phyloP scores from a whole-genome alignment of 2,113 vertebrate genomes.

The Psittacula cyanocephala region DNA sequence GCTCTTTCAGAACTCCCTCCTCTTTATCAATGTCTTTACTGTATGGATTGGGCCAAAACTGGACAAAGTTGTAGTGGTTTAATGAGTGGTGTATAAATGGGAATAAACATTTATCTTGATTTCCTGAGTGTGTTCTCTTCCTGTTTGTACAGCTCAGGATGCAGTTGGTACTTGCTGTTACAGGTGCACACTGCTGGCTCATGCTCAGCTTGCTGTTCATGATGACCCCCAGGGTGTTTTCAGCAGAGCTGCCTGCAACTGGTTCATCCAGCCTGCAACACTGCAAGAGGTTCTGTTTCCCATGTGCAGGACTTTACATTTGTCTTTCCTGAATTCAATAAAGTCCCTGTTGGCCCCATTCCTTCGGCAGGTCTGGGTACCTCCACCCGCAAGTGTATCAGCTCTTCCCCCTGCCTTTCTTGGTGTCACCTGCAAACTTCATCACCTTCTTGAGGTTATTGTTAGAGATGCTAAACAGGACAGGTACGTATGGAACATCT shows the following conservation, averaged over 20 bases:
- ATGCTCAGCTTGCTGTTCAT: not conserved
- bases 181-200: not conserved
- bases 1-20: not conserved
- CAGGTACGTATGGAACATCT: not conserved
- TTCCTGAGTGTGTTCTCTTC: not conserved
- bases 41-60: not conserved
- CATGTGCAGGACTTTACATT: not conserved
- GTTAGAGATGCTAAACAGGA: not conserved
- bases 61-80: not conserved
- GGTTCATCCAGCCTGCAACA: not conserved
- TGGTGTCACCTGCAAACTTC: not conserved
- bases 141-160: not conserved
- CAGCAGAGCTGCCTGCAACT: not conserved
- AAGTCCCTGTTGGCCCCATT: not conserved
- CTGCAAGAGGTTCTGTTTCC: not conserved
- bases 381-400: not conserved
- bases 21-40: not conserved
- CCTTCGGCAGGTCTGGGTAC: not conserved
- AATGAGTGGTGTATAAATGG: not conserved
- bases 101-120: not conserved
- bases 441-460: not conserved
- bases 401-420: not conserved
- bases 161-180: not conserved
- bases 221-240: not conserved
- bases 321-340: not conserved